Evolutionary conservation across 2,888 invertebrate genomes (phyloP), one percentile per base, ranked within the genome.

Genomic region (Mesochorus sp.): DNA sequence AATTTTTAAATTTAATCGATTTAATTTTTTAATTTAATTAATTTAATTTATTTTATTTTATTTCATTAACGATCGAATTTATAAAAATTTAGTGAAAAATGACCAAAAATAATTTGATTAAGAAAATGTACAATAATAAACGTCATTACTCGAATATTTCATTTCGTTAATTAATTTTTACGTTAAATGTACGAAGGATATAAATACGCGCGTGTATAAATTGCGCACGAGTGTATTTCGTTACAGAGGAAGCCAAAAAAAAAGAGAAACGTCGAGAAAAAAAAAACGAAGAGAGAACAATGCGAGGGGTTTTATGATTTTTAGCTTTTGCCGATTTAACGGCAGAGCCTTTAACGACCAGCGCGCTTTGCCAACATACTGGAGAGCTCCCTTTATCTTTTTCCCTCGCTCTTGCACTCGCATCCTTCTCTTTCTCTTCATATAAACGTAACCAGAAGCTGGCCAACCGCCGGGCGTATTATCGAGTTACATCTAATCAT

Each of bases 401-500:
- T 6, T 39, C 49, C 47, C 44, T 47, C n/a, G n/a, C n/a, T n/a
- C n/a, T n/a, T n/a, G n/a, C n/a, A n/a, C n/a, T n/a, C n/a, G n/a
- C n/a, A n/a, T 61, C 61, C 53, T 28, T 19, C 14, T 4, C 44
- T 31, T 10, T n/a, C 61, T 49, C 39, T 19, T 14, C 55, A 26
- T 14, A 77, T n/a, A 55, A 34, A 49, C 39, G 39, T n/a, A 51
- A 39, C 68, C 67, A 76, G 77, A 62, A 79, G 79, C 62, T 64
- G 61, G 71, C 75, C 53, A 59, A 73, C 73, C 78, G 59, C 28
- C 76, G 61, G 68, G 80, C 83, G 87, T 86, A 90, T 90, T 89
- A 90, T 89, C 89, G 85, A 88, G 89, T 90, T 90, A 90, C 90
- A 90, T 90, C 90, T 91, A 90, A 90, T 90, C 90, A 90, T 90